Percentiles rank a stretch among this genome's conserved stretches.
These are phyloP conservation scores for Eospalax fontanierii DNA, from an alignment of 2,797 vertebrate species.

Conservation along the genomic window DNA sequence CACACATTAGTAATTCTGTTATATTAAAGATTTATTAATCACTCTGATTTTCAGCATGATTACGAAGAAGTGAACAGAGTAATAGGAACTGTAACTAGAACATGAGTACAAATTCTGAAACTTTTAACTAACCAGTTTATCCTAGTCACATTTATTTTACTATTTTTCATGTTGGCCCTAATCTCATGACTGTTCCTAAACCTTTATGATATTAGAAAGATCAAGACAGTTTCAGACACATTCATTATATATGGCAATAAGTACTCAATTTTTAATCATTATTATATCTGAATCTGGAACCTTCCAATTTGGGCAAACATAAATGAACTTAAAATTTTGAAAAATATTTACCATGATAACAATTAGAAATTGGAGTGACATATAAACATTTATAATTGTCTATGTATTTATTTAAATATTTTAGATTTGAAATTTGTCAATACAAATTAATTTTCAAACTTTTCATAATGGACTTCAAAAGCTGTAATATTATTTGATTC, in stretches of 20 bases:
- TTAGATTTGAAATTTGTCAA: background rate
- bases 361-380: background rate
- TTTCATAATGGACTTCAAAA: background rate
- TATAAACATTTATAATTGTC: background rate
- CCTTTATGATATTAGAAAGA: background rate
- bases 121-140: background rate
- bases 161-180: background rate
- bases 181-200: background rate
- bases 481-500: background rate
- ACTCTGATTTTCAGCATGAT: background rate
- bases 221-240: background rate
- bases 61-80: background rate
- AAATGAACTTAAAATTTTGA: background rate
- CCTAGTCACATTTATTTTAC: background rate
- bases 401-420: background rate
- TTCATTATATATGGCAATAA: background rate
- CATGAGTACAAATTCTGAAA: background rate
- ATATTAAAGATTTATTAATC: background rate
- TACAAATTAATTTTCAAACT: background rate
- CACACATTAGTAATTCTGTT: background rate
- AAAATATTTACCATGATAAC: background rate
- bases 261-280: background rate
- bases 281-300: accelerated
- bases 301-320: too few relatives aligned
- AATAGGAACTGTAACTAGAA: background rate